Conservation (phyloP, 2,113 vertebrate genomes). For the Corythornis vintsioides region DNA sequence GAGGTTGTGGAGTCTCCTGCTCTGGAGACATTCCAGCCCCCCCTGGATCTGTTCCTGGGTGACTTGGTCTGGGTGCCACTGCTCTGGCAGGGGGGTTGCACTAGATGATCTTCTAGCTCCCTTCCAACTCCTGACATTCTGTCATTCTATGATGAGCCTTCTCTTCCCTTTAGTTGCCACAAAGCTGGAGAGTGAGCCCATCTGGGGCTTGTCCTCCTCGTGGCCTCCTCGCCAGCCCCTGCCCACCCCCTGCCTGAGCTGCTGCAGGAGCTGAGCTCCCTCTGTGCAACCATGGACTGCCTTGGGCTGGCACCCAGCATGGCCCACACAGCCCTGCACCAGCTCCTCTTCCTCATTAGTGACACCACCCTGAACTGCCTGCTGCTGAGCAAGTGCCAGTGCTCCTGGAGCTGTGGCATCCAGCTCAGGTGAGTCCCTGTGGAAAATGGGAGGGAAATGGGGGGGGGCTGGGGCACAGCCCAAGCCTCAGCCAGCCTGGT, state of each 20-base stretch:
- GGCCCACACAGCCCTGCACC: constrained; percentile 74
- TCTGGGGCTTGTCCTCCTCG: constrained; percentile 67
- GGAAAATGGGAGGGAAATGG: accelerated
- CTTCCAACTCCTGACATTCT: no score
- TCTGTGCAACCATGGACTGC: constrained; percentile 46
- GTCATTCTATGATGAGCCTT: neutral
- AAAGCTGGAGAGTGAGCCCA: constrained; percentile 81
- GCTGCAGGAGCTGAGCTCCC: constrained; percentile 73
- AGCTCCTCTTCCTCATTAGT: constrained; percentile 74
- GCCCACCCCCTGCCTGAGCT: constrained; percentile 68
- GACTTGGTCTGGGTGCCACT: no score
- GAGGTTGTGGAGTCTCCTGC: no score
- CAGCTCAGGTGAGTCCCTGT: constrained; percentile 75
- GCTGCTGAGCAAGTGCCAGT: constrained; percentile 80
- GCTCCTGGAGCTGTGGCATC: constrained; percentile 80
- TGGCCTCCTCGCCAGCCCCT: neutral
- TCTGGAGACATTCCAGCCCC: no score
- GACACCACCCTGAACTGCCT: constrained; percentile 79
- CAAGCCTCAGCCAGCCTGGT: accelerated
- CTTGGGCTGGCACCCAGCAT: constrained; percentile 64
- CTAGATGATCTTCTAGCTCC: no score
- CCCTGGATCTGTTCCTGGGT: no score
- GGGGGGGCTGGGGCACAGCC: accelerated
- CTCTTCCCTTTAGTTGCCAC: constrained; percentile 68
- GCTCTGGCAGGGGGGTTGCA: no score